These are phyloP conservation scores for Arbacia lixula DNA, from an alignment of 53 echinoderm and acorn worm species.

Conservation along the genomic window DNA sequence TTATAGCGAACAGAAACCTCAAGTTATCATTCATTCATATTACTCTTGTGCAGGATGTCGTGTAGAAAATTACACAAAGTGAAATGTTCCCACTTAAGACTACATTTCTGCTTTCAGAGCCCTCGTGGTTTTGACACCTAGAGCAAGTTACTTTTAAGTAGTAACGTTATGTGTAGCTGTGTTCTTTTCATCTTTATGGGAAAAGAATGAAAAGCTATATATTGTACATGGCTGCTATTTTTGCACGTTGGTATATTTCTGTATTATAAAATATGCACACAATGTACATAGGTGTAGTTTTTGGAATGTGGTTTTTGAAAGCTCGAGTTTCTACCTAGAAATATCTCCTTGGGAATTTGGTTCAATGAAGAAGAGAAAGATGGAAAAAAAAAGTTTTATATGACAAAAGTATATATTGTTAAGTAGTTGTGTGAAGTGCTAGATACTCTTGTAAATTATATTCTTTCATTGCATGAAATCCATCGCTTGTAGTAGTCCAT, in stretches of 20 bases:
- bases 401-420: background rate
- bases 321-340: background rate
- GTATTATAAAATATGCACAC: background rate
- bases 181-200: too few relatives aligned
- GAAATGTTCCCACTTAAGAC: too few relatives aligned
- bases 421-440: slow-evolving; percentile 37
- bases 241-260: background rate
- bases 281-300: background rate
- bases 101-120: background rate
- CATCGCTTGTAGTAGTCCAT: background rate
- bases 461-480: background rate
- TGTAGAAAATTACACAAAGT: background rate
- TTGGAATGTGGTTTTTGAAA: background rate
- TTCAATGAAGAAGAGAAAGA: background rate
- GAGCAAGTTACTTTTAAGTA: too few relatives aligned
- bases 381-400: background rate
- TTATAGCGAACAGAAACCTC: slow-evolving; percentile 12
- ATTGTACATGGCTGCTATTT: slow-evolving; percentile 24
- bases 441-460: background rate
- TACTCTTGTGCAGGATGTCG: background rate
- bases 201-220: too few relatives aligned
- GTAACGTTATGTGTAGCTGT: too few relatives aligned
- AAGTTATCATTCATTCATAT: background rate
- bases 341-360: background rate
- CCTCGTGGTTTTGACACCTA: background rate